A percentile compares a stretch with the other conserved stretches of the same genome.
Conservation (phyloP, 2,113 vertebrate genomes). For the Microtus montanus region DNA sequence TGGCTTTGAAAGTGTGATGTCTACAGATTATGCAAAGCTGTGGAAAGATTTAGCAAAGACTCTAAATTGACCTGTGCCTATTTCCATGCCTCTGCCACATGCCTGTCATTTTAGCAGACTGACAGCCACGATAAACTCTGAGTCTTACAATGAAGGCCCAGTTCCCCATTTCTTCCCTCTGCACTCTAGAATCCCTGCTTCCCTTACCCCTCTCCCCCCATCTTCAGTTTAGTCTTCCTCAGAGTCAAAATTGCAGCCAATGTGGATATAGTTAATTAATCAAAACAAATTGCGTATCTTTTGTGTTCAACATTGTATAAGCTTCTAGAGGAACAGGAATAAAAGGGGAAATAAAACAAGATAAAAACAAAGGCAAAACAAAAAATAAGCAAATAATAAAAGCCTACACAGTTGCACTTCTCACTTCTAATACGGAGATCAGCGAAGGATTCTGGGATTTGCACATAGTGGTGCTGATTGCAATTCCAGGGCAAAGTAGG, state of each 20-base stretch:
- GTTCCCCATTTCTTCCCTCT: background rate
- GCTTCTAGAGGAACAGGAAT: background rate
- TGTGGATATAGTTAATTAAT: background rate
- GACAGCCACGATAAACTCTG: background rate
- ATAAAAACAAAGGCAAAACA: background rate
- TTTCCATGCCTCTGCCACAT: slow-evolving; percentile 10
- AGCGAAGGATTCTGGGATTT: background rate
- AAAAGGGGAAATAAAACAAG: background rate
- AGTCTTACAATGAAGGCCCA: background rate
- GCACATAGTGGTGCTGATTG: background rate
- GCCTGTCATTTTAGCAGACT: slow-evolving; percentile 15
- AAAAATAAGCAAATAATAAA: background rate
- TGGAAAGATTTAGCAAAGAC: slow-evolving; percentile 13
- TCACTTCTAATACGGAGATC: background rate
- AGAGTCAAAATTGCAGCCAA: background rate
- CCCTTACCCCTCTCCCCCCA: background rate
- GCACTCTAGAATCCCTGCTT: background rate
- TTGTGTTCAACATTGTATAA: background rate
- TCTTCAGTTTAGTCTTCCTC: background rate
- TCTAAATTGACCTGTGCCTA: background rate
- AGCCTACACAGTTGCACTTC: background rate
- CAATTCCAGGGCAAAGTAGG: background rate
- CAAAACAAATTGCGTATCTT: background rate
- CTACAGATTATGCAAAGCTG: background rate
- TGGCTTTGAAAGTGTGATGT: background rate